Conservation (phyloP, 2,797 vertebrate genomes). For the Hozukius guyotensis region DNA sequence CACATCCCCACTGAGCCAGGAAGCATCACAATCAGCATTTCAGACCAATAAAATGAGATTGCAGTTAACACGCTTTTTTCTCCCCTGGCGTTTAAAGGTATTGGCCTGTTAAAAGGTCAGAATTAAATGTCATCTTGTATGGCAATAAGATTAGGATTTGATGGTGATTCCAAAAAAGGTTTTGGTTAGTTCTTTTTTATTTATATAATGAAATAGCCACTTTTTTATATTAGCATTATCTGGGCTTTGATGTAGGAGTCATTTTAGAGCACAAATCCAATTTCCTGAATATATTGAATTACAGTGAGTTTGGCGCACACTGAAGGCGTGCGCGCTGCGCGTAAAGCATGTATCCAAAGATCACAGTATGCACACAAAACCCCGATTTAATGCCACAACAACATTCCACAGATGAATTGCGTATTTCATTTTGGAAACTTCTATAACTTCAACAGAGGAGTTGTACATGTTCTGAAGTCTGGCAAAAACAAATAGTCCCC, state of each 20-base stretch:
- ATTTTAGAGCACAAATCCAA: neutral
- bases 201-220: neutral
- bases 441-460: constrained; percentile 5
- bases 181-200: neutral
- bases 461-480: constrained; percentile 28
- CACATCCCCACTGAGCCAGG: constrained; percentile 39
- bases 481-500: neutral
- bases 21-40: constrained; percentile 33
- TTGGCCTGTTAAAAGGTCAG: constrained; percentile 55
- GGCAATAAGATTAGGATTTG: constrained; percentile 34
- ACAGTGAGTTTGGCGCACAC: neutral
- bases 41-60: constrained; percentile 18
- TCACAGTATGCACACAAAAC: neutral
- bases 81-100: neutral
- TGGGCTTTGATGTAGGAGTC: neutral
- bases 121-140: constrained; percentile 33
- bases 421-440: constrained; percentile 9
- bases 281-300: constrained; percentile 30
- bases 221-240: neutral
- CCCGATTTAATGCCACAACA: constrained; percentile 12
- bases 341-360: constrained; percentile 43
- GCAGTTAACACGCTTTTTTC: constrained; percentile 27
- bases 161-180: neutral
- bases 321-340: constrained; percentile 38
- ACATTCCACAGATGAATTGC: neutral